Evolutionary conservation across 2,888 invertebrate species (phyloP).

Genomic region (Yponomeuta evonymella): DNA sequence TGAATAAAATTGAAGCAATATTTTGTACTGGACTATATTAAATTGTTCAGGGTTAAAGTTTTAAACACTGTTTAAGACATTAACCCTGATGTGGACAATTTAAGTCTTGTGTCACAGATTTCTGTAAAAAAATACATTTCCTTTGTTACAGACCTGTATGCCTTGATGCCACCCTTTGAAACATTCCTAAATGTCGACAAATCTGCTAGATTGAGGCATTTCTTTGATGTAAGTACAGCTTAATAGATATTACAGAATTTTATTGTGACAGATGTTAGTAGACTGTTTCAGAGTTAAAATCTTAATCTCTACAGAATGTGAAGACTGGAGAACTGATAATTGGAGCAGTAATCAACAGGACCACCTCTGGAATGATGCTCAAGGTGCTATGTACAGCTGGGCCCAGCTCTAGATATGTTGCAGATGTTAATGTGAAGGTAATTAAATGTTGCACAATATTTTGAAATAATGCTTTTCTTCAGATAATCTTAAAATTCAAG

Average conservation of each 20-base stretch:
- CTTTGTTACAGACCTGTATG: conserved; percentile 80
- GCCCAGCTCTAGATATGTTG: conserved; percentile 85
- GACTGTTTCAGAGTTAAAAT: background rate
- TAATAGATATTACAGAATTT: background rate
- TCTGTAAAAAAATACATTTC: too few relatives aligned
- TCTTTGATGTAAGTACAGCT: conserved; percentile 82
- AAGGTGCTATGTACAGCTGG: conserved; percentile 91
- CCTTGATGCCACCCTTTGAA: conserved; percentile 91
- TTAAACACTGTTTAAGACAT: too few relatives aligned
- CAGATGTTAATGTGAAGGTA: conserved; percentile 92
- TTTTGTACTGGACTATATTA: too few relatives aligned
- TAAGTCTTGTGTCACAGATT: too few relatives aligned
- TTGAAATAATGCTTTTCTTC: conserved; percentile 17
- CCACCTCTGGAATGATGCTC: conserved; percentile 83
- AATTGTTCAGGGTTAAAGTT: too few relatives aligned
- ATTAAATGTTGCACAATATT: conserved; percentile 31
- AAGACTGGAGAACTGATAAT: conserved; percentile 87
- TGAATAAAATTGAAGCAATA: too few relatives aligned
- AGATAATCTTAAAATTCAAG: too few relatives aligned
- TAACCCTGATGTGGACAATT: too few relatives aligned
- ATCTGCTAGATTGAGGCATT: conserved; percentile 84
- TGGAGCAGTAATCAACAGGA: conserved; percentile 85
- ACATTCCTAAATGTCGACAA: conserved; percentile 88
- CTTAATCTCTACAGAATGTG: conserved; percentile 66
- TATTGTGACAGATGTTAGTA: background rate